phyloP scores from a whole-genome alignment of 2,113 vertebrate genomes.

The Castor canadensis region DNA sequence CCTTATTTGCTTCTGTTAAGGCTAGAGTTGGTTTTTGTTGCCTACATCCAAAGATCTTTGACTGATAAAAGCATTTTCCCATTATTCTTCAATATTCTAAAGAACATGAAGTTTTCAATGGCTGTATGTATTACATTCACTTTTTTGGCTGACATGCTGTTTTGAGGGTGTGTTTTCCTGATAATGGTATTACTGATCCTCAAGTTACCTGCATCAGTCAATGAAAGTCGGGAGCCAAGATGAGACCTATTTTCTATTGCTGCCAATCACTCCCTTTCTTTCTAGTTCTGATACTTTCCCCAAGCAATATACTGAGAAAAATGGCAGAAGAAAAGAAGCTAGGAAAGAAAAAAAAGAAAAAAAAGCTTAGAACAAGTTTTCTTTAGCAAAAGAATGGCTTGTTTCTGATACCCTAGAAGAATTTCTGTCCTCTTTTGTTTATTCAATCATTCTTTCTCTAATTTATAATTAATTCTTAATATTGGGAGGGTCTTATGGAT shows the following conservation, averaged over 20 bases:
- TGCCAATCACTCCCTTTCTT: not conserved
- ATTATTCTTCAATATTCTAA: conserved; percentile 1
- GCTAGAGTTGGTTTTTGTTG: not conserved
- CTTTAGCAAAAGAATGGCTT: not conserved
- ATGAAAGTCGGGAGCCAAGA: too few species aligned
- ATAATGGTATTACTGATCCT: not conserved
- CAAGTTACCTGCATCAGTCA: too few species aligned
- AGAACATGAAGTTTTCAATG: not conserved
- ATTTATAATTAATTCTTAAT: not conserved
- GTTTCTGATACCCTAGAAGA: not conserved
- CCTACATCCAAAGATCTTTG: not conserved
- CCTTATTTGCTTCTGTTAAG: not conserved
- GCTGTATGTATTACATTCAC: not conserved
- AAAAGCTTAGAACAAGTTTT: not conserved
- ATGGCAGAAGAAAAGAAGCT: not conserved
- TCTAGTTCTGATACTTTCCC: not conserved
- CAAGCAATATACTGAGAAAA: not conserved
- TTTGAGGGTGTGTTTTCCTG: not conserved
- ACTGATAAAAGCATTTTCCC: not conserved
- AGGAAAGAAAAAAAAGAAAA: not conserved
- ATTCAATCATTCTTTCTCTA: not conserved
- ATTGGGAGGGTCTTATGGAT: not conserved
- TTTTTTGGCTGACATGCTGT: not conserved
- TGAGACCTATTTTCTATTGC: too few species aligned
- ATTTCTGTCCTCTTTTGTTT: not conserved